Conservation (phyloP, 2,888 invertebrate genomes). For the Chirona hameri region DNA sequence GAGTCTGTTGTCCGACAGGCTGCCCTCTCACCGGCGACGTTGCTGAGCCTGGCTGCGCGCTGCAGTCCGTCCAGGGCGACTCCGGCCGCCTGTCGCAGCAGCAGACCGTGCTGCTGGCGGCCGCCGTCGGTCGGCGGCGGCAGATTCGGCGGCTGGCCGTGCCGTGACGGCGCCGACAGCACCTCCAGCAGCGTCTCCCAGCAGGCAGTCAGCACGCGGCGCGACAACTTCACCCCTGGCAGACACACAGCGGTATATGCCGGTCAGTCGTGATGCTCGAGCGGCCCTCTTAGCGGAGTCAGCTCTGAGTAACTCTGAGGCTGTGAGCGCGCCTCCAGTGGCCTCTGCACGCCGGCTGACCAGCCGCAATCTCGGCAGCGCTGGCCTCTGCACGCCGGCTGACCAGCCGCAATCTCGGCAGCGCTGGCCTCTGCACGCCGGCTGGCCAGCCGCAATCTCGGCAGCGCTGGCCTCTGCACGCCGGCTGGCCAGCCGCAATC, state of each 20-base stretch:
- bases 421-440: too few species aligned
- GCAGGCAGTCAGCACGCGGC: constrained; percentile 75
- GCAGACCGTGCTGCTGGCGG: constrained; percentile 50
- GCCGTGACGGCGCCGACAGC: constrained; percentile 54
- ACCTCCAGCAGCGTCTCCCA: constrained; percentile 90
- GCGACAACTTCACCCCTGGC: constrained; percentile 49
- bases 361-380: too few species aligned
- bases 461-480: too few species aligned
- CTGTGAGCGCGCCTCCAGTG: too few species aligned
- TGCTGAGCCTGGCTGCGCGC: constrained; percentile 85
- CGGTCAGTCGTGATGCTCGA: neutral
- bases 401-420: too few species aligned
- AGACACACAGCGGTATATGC: neutral
- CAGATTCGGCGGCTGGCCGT: constrained; percentile 50
- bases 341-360: too few species aligned
- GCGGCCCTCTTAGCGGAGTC: too few species aligned
- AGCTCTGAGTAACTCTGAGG: too few species aligned
- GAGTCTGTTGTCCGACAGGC: too few species aligned
- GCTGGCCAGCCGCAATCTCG: too few species aligned
- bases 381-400: too few species aligned
- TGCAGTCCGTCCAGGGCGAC: constrained; percentile 84
- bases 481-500: too few species aligned
- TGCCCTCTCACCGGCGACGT: constrained; percentile 61
- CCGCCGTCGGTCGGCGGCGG: constrained; percentile 50
- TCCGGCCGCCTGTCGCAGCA: constrained; percentile 73